A percentile compares a stretch with the other conserved stretches of the same genome.
Evolutionary conservation across 2,888 invertebrate species (phyloP).

Genomic region (Macrophya annulata): DNA sequence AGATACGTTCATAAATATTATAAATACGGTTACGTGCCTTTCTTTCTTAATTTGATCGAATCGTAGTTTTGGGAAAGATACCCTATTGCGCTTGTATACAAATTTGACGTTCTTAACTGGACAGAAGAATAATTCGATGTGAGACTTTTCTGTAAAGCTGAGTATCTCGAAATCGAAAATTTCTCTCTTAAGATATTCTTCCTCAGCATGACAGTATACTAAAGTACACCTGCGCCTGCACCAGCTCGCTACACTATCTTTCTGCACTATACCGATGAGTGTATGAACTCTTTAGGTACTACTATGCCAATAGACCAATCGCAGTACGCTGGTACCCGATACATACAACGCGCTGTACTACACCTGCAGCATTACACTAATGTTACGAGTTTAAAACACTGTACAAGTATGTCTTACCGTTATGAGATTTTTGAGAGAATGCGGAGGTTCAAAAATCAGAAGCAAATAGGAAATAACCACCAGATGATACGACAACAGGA

Average conservation of each 20-base stretch:
- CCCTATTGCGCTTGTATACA: too few species aligned
- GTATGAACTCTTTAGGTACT: neutral
- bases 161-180: too few species aligned
- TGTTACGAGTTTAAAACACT: neutral
- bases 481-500: neutral
- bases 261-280: neutral
- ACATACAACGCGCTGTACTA: neutral
- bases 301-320: neutral
- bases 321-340: neutral
- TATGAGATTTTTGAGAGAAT: neutral
- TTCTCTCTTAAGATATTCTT: too few species aligned
- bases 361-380: neutral
- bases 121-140: too few species aligned
- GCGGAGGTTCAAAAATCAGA: neutral
- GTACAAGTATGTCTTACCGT: neutral
- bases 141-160: too few species aligned
- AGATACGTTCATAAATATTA: too few species aligned
- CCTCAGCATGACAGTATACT: too few species aligned
- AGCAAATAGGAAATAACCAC: neutral
- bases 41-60: too few species aligned
- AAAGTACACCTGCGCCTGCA: neutral
- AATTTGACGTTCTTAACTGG: too few species aligned
- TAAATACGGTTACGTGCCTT: too few species aligned
- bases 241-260: neutral
- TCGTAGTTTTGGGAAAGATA: too few species aligned